phyloP scores from a whole-genome alignment of 2,888 invertebrate species.

The Erebia epiphron region DNA sequence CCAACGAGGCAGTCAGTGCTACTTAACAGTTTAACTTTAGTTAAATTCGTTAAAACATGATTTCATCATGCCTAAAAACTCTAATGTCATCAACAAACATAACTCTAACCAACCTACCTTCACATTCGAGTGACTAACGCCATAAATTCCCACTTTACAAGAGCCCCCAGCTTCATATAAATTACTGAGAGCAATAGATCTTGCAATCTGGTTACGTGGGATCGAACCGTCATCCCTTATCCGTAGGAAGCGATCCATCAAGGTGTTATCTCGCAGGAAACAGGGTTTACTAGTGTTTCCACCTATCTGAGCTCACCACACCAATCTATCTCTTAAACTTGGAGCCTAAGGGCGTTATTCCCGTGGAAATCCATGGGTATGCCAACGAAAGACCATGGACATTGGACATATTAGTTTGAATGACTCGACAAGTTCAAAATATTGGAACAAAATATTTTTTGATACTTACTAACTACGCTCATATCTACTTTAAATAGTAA shows the following conservation, averaged over 20 bases:
- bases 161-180: slow-evolving; percentile 27
- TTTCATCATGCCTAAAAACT: background rate
- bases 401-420: slow-evolving; percentile 29
- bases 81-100: slow-evolving; percentile 7
- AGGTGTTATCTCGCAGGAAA: slow-evolving; percentile 73
- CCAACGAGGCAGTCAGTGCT: too few relatives aligned
- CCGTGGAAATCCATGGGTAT: slow-evolving; percentile 3
- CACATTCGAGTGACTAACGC: slow-evolving; percentile 14
- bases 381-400: slow-evolving; percentile 19
- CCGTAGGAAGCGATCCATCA: slow-evolving; percentile 78
- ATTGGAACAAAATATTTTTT: slow-evolving; percentile 23
- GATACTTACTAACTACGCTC: background rate
- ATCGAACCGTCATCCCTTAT: slow-evolving; percentile 51
- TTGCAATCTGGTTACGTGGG: slow-evolving; percentile 41
- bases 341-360: slow-evolving; percentile 12
- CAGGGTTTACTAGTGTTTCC: slow-evolving; percentile 47
- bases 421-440: slow-evolving; percentile 32
- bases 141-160: slow-evolving; percentile 18
- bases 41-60: background rate
- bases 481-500: too few relatives aligned
- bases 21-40: too few relatives aligned
- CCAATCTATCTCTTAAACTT: slow-evolving; percentile 12
- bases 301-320: slow-evolving; percentile 30
- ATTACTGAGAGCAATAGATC: slow-evolving; percentile 34
- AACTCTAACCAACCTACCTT: slow-evolving; percentile 14